Evolutionary conservation across 2,113 vertebrate species (phyloP), one percentile per base, ranked within the genome.

Genomic region (Istiophorus platypterus): DNA sequence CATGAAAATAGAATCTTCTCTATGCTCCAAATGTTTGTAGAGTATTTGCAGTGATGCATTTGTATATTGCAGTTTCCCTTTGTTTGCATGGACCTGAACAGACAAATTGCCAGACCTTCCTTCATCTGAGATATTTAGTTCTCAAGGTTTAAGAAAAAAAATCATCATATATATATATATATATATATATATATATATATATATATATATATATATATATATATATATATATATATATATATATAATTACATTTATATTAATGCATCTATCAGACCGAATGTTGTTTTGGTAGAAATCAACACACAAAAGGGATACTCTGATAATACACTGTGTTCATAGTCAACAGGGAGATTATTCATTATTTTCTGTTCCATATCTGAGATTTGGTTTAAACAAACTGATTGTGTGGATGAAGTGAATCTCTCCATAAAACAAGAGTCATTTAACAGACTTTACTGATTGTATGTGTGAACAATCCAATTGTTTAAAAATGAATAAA

Each of bases 381-480:
- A 10, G 49, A 52, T n/a, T 52, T 22, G 4, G 8, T 7, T 52
- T 22, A n/a, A 52, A n/a, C 49, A n/a, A 52, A 52, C 20, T 52
- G 49, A 52, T 52, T 52, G 49, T 52, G 9, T 34, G 31, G 31
- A 34, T n/a, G 22, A 22, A n/a, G 20, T 52, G 49, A 52, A 52
- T 52, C 20, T 22, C 3, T 5, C 3, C 31, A 52, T 52, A 5
- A 57, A 57, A 56, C 52, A 56, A 56, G 52, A 24, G 52, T 56
- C 52, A 56, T 56, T 56, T 24, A 56, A 24, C 52, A 56, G n/a
- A 56, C 52, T 56, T 56, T 56, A 56, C 52, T 56, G 52, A 56
- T 56, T 26, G 3, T 12, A 26, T 56, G 52, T n/a, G 10, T 49
- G 52, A 56, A 56, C n/a, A 56, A n/a, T 24, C 52, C 26, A n/a